These are phyloP conservation scores for Oxystoma pomonae DNA, from an alignment of 2,888 invertebrate genomes.

Conservation along the genomic window DNA sequence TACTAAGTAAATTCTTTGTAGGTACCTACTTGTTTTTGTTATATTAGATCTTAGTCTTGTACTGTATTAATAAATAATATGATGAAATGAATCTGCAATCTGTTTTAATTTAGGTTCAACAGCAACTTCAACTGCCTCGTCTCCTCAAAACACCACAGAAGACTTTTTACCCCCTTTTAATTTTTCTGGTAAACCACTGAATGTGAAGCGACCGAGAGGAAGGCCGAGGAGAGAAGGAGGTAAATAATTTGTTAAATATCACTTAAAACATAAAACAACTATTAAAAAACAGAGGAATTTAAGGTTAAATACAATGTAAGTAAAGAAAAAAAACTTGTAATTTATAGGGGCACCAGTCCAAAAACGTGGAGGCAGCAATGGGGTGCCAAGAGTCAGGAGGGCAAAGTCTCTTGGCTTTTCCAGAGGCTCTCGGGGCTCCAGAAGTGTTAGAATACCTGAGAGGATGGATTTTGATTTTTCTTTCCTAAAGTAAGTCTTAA, in stretches of 20 bases:
- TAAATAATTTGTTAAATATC: too few relatives aligned
- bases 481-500: constrained; percentile 15
- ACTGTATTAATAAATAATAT: too few relatives aligned
- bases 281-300: too few relatives aligned
- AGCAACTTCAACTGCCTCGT: constrained; percentile 61
- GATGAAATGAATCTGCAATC: too few relatives aligned
- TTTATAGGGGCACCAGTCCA: constrained; percentile 40
- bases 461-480: constrained; percentile 39
- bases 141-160: constrained; percentile 55
- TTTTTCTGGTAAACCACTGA: constrained; percentile 56
- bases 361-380: constrained; percentile 26
- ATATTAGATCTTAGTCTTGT: too few relatives aligned
- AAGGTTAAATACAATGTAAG: too few relatives aligned
- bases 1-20: too few relatives aligned
- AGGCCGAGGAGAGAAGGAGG: constrained; percentile 74
- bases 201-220: constrained; percentile 75
- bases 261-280: too few relatives aligned
- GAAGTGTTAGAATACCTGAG: constrained; percentile 48
- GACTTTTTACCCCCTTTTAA: constrained; percentile 60
- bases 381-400: constrained; percentile 30
- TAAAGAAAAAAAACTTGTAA: constrained; percentile 1
- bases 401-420: constrained; percentile 33
- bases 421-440: constrained; percentile 44
- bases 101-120: constrained; percentile 47
- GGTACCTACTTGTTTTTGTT: too few relatives aligned